Percentiles rank a stretch among this genome's conserved stretches.
Conservation (phyloP, 2,113 vertebrate species). For the Eurystomus gularis region DNA sequence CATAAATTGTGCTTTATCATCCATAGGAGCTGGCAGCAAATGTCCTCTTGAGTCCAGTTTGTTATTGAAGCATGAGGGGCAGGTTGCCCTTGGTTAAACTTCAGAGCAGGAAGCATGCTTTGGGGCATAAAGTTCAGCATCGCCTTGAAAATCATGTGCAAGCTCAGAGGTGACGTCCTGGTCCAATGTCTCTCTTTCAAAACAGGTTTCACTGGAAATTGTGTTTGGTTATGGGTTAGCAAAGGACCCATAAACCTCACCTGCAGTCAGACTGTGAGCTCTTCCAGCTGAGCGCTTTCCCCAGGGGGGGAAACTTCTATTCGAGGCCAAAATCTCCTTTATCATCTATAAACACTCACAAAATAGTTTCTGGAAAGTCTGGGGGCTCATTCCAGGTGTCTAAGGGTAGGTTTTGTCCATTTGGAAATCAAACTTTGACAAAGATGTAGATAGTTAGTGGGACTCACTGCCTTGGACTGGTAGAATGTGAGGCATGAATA, state of each 20-base stretch:
- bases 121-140: background rate
- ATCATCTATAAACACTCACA: background rate
- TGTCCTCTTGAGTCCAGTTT: background rate
- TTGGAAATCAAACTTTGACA: background rate
- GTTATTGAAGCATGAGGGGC: background rate
- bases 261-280: background rate
- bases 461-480: background rate
- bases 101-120: background rate
- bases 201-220: background rate
- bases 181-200: background rate
- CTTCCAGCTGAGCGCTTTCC: background rate
- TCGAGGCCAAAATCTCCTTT: background rate
- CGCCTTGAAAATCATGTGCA: background rate
- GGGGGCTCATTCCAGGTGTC: background rate
- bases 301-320: background rate
- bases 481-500: background rate
- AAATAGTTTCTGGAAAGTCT: background rate
- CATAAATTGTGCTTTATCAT: background rate
- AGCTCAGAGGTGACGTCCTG: background rate
- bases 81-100: background rate
- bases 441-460: background rate
- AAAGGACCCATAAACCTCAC: background rate
- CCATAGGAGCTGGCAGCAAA: background rate
- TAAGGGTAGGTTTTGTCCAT: background rate
- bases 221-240: background rate